phyloP scores from a whole-genome alignment of 2,888 invertebrate genomes.

The Tanypteryx hageni region DNA sequence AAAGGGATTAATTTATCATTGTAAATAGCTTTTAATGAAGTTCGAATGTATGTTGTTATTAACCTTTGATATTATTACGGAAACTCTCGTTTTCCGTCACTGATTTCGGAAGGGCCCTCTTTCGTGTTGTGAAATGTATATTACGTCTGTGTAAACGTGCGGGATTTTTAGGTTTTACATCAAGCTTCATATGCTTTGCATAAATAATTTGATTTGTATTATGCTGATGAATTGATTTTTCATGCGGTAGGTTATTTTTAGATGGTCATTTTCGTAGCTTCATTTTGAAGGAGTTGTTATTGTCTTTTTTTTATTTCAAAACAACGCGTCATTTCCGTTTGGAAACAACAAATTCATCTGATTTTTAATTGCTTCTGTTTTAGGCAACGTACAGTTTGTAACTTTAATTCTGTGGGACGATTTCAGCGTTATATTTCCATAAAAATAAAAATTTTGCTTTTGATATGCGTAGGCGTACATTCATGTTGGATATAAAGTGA shows the following conservation, averaged over 20 bases:
- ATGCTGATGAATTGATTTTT: no score
- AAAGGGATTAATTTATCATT: slow-evolving; percentile 59
- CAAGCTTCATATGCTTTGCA: neutral
- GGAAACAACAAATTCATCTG: neutral
- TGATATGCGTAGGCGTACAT: neutral
- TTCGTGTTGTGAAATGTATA: neutral
- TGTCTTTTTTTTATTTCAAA: neutral
- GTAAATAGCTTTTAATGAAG: neutral
- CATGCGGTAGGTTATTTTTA: neutral
- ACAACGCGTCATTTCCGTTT: neutral
- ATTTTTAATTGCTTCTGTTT: neutral
- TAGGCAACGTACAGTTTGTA: neutral
- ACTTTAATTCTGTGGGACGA: neutral
- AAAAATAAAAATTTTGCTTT: neutral
- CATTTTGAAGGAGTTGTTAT: neutral
- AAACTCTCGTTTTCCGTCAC: neutral
- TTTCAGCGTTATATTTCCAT: neutral
- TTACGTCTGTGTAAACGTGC: neutral
- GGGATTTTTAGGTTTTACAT: neutral
- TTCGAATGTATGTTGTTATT: neutral
- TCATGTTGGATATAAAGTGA: neutral
- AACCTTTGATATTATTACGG: neutral
- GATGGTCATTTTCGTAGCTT: neutral
- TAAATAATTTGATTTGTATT: neutral
- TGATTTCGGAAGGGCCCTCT: neutral